Evolutionary conservation across 1,140 invertebrate species (phyloP), one percentile per base, ranked within the genome.

Genomic region (Chironomus striatipennis): DNA sequence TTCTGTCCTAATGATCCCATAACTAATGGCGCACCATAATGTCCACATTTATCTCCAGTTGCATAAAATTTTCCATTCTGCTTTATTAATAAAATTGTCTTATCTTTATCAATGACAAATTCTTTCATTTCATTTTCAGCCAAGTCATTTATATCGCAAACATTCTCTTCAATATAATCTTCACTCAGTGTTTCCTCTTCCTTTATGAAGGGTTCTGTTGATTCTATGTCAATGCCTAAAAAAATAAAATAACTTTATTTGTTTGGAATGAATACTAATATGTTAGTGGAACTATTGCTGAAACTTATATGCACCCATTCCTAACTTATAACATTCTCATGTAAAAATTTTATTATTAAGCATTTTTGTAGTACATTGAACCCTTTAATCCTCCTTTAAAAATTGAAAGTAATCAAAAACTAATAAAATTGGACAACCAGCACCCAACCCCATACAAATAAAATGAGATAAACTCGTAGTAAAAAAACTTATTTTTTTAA

Each of bases 81-180:
- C 80, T 92, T 92, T 0, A 94, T 87, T 18, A 97, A 74, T 10
- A 97, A 81, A n/a, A 96, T 87, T 80, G 90, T 91, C 0, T 85
- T 86, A 42, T 91, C 88, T 18, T 87, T 86, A 5, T 87, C 89
- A 75, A 95, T 81, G 2, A 93, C 88, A 79, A 95, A 88, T 43
- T 90, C 85, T 84, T 93, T 93, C 93, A 96, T 95, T 80, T 92
- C 91, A 86, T 93, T 94, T 78, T 95, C 91, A 73, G 89, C 84
- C 24, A 96, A 84, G 75, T 95, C 94, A 74, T 84, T 81, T 75
- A 87, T 86, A 72, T 89, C 86, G 82, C 93, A 95, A 0, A 95
- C 92, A 17, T 91, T 86, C 74, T 82, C 86, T 83, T 93, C 91
- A 10, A 70, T 70, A 20, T 18, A 70, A 70, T 70, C 20, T 20